Conservation (phyloP, 2,888 invertebrate genomes). For the Girardia tigrina region DNA sequence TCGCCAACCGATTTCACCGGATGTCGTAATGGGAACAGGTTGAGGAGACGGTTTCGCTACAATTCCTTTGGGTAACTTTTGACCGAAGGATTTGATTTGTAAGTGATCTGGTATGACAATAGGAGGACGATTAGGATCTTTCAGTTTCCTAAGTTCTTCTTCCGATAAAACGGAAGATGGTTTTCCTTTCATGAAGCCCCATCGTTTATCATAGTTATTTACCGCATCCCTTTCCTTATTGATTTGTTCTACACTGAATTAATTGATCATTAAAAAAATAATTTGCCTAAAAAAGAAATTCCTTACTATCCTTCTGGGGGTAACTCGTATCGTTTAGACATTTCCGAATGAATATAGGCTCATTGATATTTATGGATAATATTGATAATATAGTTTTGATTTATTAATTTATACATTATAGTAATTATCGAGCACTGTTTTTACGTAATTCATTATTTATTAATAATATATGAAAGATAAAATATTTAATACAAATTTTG, state of each 20-base stretch:
- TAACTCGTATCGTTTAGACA: background rate
- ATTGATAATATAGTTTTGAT: no score
- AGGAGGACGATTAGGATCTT: background rate
- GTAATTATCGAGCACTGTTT: no score
- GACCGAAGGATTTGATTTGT: background rate
- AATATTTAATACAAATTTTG: no score
- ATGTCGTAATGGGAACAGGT: background rate
- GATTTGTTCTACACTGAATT: constrained; percentile 11
- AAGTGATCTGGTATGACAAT: background rate
- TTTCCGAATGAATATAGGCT: no score
- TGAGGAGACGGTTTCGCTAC: background rate
- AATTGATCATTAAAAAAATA: no score
- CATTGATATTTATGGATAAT: no score
- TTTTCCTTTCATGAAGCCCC: background rate
- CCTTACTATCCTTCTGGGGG: background rate
- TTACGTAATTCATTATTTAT: no score
- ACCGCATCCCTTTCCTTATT: background rate
- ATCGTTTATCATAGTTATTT: background rate
- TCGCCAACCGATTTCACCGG: constrained; percentile 8
- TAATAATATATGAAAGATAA: no score
- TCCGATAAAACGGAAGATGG: background rate
- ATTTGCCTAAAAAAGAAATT: background rate
- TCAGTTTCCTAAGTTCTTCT: background rate
- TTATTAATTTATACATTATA: no score
- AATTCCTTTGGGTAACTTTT: background rate